Evolutionary conservation across 2,797 vertebrate species (phyloP).

Genomic region (Cuniculus paca): DNA sequence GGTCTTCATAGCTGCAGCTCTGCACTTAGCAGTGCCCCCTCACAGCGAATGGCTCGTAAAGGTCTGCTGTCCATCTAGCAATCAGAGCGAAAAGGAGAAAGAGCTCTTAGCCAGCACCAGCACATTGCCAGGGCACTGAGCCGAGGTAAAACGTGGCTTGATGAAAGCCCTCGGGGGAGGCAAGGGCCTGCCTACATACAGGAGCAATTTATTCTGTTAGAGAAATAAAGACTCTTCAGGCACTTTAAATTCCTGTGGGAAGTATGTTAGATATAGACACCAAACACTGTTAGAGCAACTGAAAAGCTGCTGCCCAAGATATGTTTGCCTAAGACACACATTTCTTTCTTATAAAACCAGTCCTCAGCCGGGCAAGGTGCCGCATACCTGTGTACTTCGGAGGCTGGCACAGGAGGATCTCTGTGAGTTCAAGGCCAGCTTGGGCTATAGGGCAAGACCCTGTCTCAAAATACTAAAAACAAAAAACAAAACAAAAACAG

Average conservation of each 20-base stretch:
- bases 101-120: background rate
- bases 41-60: constrained; percentile 29
- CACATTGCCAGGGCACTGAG: background rate
- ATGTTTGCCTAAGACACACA: background rate
- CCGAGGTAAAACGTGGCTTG: background rate
- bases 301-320: background rate
- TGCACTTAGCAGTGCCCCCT: background rate
- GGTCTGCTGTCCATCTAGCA: background rate
- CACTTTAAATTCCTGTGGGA: constrained; percentile 48
- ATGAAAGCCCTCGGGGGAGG: background rate
- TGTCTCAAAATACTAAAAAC: background rate
- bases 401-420: background rate
- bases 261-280: background rate
- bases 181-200: background rate
- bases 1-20: background rate
- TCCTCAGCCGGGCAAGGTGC: background rate
- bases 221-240: background rate
- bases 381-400: background rate
- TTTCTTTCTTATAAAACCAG: background rate
- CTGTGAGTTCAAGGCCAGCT: background rate
- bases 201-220: background rate
- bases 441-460: background rate
- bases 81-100: constrained; percentile 25
- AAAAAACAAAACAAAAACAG: background rate
- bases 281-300: constrained; percentile 1